Conservation (phyloP, 2,113 vertebrate genomes). For the Passer domesticus region DNA sequence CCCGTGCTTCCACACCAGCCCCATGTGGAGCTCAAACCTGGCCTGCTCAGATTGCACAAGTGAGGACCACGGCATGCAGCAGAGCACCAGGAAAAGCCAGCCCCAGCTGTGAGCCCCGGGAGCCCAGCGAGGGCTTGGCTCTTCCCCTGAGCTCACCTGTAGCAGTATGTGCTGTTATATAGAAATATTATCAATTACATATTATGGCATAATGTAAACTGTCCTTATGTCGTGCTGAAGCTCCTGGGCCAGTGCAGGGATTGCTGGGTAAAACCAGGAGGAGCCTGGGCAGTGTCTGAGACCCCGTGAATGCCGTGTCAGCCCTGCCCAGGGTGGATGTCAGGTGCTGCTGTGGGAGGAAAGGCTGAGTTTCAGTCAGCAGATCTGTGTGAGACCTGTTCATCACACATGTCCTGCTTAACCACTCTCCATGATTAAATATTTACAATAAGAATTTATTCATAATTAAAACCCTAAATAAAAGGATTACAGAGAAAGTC, state of each 20-base stretch:
- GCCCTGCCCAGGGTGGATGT: neutral
- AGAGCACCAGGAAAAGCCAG: neutral
- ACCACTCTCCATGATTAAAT: neutral
- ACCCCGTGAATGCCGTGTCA: accelerated
- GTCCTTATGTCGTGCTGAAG: neutral
- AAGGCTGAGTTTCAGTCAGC: neutral
- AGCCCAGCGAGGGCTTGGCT: neutral
- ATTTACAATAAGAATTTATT: neutral
- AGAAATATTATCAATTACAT: accelerated
- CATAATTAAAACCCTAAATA: neutral
- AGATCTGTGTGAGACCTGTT: neutral
- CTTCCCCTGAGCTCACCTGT: neutral
- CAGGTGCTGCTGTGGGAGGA: neutral
- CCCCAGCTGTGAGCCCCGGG: accelerated
- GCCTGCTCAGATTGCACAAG: accelerated
- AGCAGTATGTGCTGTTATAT: accelerated
- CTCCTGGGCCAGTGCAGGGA: neutral
- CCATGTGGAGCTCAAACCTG: accelerated
- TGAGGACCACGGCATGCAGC: accelerated
- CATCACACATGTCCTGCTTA: neutral
- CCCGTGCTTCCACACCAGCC: accelerated
- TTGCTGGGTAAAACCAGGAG: neutral
- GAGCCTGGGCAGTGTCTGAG: neutral
- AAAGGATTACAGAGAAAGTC: neutral
- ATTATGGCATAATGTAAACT: neutral